These are phyloP conservation scores for Drosophila buzzatii DNA, from an alignment of 2,888 invertebrate genomes.

Conservation along the genomic window DNA sequence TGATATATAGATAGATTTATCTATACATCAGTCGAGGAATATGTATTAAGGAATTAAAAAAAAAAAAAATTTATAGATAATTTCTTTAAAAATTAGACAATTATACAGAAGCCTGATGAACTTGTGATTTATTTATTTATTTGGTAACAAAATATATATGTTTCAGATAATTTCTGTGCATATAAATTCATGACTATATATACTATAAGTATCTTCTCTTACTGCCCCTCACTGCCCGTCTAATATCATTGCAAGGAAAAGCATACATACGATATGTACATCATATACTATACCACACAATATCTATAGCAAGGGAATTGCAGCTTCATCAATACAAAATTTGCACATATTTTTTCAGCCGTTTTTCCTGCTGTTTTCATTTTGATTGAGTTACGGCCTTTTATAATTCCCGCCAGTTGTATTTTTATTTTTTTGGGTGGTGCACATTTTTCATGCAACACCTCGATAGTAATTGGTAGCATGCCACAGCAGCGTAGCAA, in stretches of 20 bases:
- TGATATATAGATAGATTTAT: background rate
- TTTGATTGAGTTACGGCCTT: constrained; percentile 48
- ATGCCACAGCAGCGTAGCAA: constrained; percentile 4
- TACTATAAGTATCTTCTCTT: too few relatives aligned
- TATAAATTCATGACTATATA: too few relatives aligned
- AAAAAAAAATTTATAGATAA: too few relatives aligned
- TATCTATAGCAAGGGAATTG: background rate
- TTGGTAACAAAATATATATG: too few relatives aligned
- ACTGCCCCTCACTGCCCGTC: too few relatives aligned
- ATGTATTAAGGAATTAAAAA: too few relatives aligned
- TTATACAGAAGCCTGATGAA: too few relatives aligned
- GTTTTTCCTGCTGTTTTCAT: constrained; percentile 1
- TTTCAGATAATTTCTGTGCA: too few relatives aligned
- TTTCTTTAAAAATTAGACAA: too few relatives aligned
- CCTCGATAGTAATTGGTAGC: constrained; percentile 25
- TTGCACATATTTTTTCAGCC: background rate
- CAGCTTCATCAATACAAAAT: background rate
- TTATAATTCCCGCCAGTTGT: constrained; percentile 48
- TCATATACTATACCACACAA: background rate
- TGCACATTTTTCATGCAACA: constrained; percentile 37
- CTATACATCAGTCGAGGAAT: background rate
- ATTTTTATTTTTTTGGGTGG: constrained; percentile 30
- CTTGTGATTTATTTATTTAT: too few relatives aligned
- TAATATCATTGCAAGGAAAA: too few relatives aligned
- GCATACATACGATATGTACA: background rate